Conservation (phyloP, 2,113 vertebrate genomes). For the Marcusenius ussheri region DNA sequence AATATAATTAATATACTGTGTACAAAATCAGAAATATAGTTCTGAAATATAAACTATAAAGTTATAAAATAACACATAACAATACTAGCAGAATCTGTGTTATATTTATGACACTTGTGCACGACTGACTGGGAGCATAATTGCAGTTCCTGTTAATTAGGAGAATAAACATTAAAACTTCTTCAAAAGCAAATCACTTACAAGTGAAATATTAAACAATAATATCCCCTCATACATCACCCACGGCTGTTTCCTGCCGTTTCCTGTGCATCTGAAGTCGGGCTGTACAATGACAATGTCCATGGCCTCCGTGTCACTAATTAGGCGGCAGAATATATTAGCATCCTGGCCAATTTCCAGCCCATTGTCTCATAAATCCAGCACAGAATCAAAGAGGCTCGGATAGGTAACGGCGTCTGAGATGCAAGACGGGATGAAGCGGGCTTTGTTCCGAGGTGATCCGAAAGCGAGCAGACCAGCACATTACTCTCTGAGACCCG, state of each 20-base stretch:
- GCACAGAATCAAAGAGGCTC: background rate
- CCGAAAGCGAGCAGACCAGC: background rate
- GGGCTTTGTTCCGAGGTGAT: background rate
- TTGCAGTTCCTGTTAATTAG: background rate
- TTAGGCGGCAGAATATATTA: background rate
- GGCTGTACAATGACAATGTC: background rate
- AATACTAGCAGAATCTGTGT: background rate
- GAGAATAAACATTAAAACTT: background rate
- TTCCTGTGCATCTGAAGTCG: background rate
- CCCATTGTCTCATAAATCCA: background rate
- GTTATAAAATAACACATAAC: background rate
- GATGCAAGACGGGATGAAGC: background rate
- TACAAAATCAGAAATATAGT: background rate
- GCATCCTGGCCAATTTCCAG: background rate
- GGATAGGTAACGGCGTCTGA: conserved; percentile 27
- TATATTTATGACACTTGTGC: background rate
- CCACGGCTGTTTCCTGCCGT: background rate
- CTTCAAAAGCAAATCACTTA: background rate
- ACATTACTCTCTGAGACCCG: background rate
- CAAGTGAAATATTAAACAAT: background rate
- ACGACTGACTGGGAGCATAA: background rate
- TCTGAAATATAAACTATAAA: background rate
- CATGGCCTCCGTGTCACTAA: background rate
- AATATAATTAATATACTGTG: background rate
- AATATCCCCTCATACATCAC: background rate